Evolutionary conservation across 2,888 invertebrate genomes (phyloP).

Genomic region (Erebia palarica): DNA sequence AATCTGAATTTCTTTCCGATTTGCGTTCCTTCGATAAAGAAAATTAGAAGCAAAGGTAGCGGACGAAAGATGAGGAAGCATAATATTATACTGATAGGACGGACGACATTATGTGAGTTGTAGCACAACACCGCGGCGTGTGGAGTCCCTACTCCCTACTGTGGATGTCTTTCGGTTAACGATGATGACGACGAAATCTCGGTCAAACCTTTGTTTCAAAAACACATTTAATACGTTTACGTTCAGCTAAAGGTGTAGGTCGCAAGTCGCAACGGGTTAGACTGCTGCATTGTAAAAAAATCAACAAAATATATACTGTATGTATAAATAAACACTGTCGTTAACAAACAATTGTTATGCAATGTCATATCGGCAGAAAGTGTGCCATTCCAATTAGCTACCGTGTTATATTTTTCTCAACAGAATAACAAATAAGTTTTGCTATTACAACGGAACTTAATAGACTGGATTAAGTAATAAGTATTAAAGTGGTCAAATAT

Average conservation of each 20-base stretch:
- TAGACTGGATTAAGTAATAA: slow-evolving; percentile 70
- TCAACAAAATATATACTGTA: background rate
- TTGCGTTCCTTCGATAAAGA: too few relatives aligned
- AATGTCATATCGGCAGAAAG: slow-evolving; percentile 51
- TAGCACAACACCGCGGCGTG: too few relatives aligned
- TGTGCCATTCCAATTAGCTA: slow-evolving; percentile 70
- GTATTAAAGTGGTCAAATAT: slow-evolving; percentile 51
- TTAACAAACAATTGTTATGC: slow-evolving; percentile 45
- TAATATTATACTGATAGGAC: too few relatives aligned
- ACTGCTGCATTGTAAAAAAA: slow-evolving; percentile 8
- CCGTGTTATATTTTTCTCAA: slow-evolving; percentile 42
- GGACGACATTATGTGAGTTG: too few relatives aligned
- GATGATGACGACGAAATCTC: too few relatives aligned
- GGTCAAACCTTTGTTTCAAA: too few relatives aligned
- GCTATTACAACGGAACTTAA: slow-evolving; percentile 44
- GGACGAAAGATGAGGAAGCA: too few relatives aligned
- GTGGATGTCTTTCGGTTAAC: too few relatives aligned
- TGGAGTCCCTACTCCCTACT: too few relatives aligned
- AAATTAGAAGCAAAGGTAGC: too few relatives aligned
- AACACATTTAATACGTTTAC: too few relatives aligned
- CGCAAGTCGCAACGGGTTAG: background rate
- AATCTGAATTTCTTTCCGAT: too few relatives aligned
- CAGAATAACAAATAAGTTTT: slow-evolving; percentile 45
- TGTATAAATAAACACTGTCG: slow-evolving; percentile 25
- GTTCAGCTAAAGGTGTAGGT: background rate